These are phyloP conservation scores for Drosophila subpulchrella DNA, from an alignment of 1,140 invertebrate genomes.

Conservation along the genomic window DNA sequence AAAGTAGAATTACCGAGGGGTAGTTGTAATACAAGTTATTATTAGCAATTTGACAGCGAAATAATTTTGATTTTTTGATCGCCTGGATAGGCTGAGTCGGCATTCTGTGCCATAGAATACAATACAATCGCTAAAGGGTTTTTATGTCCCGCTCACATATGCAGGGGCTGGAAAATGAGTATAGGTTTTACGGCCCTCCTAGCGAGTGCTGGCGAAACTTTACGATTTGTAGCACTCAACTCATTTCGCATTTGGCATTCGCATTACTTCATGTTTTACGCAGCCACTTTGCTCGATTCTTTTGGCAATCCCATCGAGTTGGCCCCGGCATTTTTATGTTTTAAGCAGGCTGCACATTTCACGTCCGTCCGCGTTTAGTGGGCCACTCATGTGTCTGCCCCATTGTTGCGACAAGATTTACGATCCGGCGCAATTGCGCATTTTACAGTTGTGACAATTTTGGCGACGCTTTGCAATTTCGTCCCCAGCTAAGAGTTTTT, in stretches of 20 bases:
- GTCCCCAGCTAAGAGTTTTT: constrained; percentile 32
- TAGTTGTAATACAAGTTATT: constrained; percentile 76
- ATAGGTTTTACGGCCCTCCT: constrained; percentile 61
- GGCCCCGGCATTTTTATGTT: constrained; percentile 73
- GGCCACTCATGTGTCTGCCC: constrained; percentile 64
- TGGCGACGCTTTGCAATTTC: constrained; percentile 74
- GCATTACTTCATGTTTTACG: constrained; percentile 80
- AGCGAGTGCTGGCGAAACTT: constrained; percentile 55
- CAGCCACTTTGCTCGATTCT: constrained; percentile 68
- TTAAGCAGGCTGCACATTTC: constrained; percentile 81
- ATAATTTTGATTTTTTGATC: constrained; percentile 81
- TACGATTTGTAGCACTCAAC: constrained; percentile 82
- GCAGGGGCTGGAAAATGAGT: constrained; percentile 11
- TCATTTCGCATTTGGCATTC: constrained; percentile 78
- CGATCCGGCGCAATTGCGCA: constrained; percentile 79
- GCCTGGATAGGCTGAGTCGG: constrained; percentile 30
- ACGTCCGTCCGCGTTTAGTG: constrained; percentile 68
- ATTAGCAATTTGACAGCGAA: constrained; percentile 79
- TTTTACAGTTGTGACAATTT: constrained; percentile 82
- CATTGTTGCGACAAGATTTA: constrained; percentile 74
- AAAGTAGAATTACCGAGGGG: constrained; percentile 8
- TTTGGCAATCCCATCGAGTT: constrained; percentile 54
- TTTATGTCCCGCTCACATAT: constrained; percentile 39
- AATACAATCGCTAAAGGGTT: constrained; percentile 34
- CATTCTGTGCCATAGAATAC: neutral